Evolutionary conservation across 2,113 vertebrate species (phyloP).

Genomic region (Hippocampus abdominalis): DNA sequence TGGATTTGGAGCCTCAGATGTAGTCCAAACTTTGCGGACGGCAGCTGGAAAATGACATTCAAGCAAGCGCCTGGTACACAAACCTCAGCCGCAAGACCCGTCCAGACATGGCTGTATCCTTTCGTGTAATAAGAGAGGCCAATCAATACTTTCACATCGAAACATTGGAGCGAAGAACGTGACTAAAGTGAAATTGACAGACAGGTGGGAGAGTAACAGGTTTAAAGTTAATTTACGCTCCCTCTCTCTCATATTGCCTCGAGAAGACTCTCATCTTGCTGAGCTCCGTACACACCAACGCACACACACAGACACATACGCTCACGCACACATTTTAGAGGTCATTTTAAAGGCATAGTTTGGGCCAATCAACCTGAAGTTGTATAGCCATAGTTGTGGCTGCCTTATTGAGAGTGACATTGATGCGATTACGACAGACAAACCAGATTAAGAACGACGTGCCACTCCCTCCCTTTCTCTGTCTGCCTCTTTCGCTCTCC

Average conservation of each 20-base stretch:
- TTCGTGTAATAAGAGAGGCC: slow-evolving; percentile 53
- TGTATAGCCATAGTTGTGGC: slow-evolving; percentile 76
- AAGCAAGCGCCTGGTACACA: slow-evolving; percentile 23
- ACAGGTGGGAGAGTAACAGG: slow-evolving; percentile 63
- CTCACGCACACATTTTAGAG: slow-evolving; percentile 44
- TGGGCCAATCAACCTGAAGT: slow-evolving; percentile 71
- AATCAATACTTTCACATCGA: slow-evolving; percentile 62
- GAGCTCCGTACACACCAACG: background rate
- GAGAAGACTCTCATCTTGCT: slow-evolving; percentile 33
- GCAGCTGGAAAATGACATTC: slow-evolving; percentile 25
- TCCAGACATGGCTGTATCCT: slow-evolving; percentile 51
- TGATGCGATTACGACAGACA: slow-evolving; percentile 78
- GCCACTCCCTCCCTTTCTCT: slow-evolving; percentile 59
- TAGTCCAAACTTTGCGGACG: background rate
- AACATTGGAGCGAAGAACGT: slow-evolving; percentile 56
- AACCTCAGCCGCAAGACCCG: slow-evolving; percentile 10
- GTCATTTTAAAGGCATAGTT: slow-evolving; percentile 76
- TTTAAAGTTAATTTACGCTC: slow-evolving; percentile 63
- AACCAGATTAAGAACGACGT: slow-evolving; percentile 79
- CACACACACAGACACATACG: slow-evolving; percentile 31
- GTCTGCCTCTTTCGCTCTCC: slow-evolving; percentile 55
- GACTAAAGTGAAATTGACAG: slow-evolving; percentile 65
- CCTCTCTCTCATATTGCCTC: slow-evolving; percentile 60
- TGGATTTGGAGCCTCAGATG: background rate
- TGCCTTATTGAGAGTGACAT: slow-evolving; percentile 80